These are phyloP conservation scores for Peromyscus melanophrys DNA, from an alignment of 2,797 vertebrate species.

Conservation along the genomic window DNA sequence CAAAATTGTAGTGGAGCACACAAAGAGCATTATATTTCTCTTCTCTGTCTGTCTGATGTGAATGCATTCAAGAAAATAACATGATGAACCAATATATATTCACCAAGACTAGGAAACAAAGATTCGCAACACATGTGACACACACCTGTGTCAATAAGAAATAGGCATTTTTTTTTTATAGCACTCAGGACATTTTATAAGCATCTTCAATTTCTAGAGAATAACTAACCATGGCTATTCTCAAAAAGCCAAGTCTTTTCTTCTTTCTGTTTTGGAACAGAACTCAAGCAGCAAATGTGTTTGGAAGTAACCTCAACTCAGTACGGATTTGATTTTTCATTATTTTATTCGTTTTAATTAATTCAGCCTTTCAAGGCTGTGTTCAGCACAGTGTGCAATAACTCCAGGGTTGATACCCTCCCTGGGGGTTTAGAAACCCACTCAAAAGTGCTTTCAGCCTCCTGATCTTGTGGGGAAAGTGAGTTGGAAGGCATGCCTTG, in stretches of 20 bases:
- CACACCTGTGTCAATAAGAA: background rate
- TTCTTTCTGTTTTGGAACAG: slow-evolving; percentile 30
- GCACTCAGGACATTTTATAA: slow-evolving; percentile 20
- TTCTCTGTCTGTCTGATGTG: background rate
- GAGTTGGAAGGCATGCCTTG: background rate
- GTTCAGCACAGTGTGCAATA: slow-evolving; percentile 20
- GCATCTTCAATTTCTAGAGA: slow-evolving; percentile 13
- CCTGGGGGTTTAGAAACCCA: background rate
- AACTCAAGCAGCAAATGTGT: slow-evolving; percentile 48
- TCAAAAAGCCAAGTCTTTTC: slow-evolving; percentile 44
- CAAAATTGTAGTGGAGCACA: slow-evolving; percentile 25
- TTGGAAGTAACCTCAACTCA: slow-evolving; percentile 23
- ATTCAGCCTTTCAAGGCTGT: slow-evolving; percentile 51
- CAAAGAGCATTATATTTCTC: slow-evolving; percentile 36
- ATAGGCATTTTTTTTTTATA: slow-evolving; percentile 49
- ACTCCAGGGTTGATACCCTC: slow-evolving; percentile 35
- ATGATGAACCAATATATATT: slow-evolving; percentile 13
- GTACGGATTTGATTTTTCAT: slow-evolving; percentile 55
- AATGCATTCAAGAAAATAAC: slow-evolving; percentile 24
- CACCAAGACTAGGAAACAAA: slow-evolving; percentile 32
- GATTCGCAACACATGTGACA: background rate
- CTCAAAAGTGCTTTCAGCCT: slow-evolving; percentile 2
- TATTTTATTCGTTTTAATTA: slow-evolving; percentile 66
- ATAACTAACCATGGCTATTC: background rate
- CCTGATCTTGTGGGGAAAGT: background rate